phyloP scores from a whole-genome alignment of 2,888 invertebrate genomes.

The Trimorus sp. region DNA sequence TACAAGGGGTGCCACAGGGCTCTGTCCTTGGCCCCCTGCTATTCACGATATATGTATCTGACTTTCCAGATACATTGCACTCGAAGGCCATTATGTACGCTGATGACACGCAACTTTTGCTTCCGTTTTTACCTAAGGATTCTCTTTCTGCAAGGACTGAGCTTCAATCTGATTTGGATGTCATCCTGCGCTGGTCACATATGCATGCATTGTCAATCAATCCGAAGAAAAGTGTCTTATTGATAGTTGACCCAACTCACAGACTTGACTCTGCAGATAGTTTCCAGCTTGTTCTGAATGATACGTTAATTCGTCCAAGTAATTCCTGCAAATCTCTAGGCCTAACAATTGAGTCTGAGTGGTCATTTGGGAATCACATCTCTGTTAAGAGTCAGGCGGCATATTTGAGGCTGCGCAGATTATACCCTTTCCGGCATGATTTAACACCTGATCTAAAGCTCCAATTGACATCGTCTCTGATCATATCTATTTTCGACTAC shows the following conservation, averaged over 20 bases:
- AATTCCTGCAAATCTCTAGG: conserved; percentile 4
- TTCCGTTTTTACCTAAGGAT: not conserved
- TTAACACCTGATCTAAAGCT: not conserved
- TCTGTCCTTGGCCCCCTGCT: not conserved
- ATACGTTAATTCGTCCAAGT: not conserved
- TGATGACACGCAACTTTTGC: conserved; percentile 7
- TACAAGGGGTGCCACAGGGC: not conserved
- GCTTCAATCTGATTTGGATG: not conserved
- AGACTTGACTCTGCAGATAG: not conserved
- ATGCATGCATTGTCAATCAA: not conserved
- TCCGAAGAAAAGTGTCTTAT: not conserved
- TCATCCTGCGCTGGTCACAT: not conserved
- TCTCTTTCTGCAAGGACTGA: not conserved
- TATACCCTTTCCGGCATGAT: not conserved
- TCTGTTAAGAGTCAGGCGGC: not conserved
- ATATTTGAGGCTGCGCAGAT: not conserved
- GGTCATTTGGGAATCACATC: conserved; percentile 5
- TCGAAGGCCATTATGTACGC: conserved; percentile 6
- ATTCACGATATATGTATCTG: not conserved
- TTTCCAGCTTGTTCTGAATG: not conserved
- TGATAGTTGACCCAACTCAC: not conserved
- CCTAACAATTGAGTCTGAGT: not conserved
- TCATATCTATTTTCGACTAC: conserved; percentile 1
- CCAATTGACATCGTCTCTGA: no score
- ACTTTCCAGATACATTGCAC: not conserved